Evolutionary conservation across 2,797 vertebrate species (phyloP), one percentile per base, ranked within the genome.

Genomic region (Pseudomugil gertrudae): DNA sequence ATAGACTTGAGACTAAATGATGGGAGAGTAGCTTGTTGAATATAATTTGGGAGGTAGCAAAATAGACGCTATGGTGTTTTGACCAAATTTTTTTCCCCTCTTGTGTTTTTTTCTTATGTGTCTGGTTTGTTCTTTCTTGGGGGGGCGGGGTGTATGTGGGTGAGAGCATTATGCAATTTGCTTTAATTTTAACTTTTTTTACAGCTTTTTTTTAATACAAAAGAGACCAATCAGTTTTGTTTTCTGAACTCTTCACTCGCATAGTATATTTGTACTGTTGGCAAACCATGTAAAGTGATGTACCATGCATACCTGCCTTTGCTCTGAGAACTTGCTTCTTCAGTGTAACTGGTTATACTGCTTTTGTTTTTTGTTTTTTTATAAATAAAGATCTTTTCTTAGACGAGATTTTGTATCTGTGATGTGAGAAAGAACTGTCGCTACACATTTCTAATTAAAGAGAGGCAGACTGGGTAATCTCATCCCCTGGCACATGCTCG

Each of bases 321-420:
- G 87, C 90, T 93, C 90, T 92, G 91, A 92, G 86, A 91, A 89
- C 78, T 92, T 91, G 86, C 87, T 92, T 93, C 92, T 92, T 93
- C 88, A 92, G 88, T 88, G 91, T 94, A 93, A 91, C 89, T 94
- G 92, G 92, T 93, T 90, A 93, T 91, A 92, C 90, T 88, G 87
- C 92, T 84, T 58, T 35, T 14, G 1, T 50, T 62, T 26, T 24
- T 92, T 24, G 50, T 26, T 24, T 92, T 93, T 92, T 92, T 88
- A 93, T 94, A 94, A 94, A 94, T 88, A 93, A 92, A 93, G 88
- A 92, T 88, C 85, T 91, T 93, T 94, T 93, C 90, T 81, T 90
- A 91, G 91, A 92, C 81, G 30, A 84, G 77, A 70, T 78, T 66
- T 76, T 52, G 74, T 5, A 9, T 1, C 0, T 71, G 82, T 86